Percentiles rank a stretch among this genome's conserved stretches.
Evolutionary conservation across 2,113 vertebrate species (phyloP).

Genomic region (Bujurquina vittata): DNA sequence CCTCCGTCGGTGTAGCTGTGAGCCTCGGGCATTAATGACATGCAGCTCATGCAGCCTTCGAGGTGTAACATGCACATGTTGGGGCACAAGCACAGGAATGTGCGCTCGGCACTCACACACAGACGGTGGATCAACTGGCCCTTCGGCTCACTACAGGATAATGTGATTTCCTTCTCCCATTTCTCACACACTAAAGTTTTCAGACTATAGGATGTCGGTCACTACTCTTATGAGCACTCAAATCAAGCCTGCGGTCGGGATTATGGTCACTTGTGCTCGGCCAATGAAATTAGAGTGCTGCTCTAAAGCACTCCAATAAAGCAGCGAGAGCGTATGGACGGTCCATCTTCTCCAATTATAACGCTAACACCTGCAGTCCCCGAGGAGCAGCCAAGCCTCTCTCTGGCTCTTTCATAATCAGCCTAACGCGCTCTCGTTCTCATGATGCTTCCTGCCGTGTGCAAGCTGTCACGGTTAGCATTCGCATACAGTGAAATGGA

Average conservation of each 20-base stretch:
- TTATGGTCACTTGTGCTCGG: constrained; percentile 75
- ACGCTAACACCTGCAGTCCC: constrained; percentile 39
- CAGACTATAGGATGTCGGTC: constrained; percentile 73
- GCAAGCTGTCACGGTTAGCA: neutral
- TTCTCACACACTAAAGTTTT: constrained; percentile 36
- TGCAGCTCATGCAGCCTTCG: neutral
- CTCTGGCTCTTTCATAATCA: constrained; percentile 24
- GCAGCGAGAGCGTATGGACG: constrained; percentile 49
- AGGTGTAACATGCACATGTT: neutral
- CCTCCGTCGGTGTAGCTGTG: neutral
- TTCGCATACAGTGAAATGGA: neutral
- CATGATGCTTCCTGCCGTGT: neutral
- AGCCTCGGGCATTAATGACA: neutral
- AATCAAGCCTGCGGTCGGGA: constrained; percentile 80
- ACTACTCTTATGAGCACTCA: constrained; percentile 78
- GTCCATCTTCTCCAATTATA: constrained; percentile 76
- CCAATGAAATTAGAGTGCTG: constrained; percentile 77
- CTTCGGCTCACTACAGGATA: constrained; percentile 55
- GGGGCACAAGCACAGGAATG: neutral
- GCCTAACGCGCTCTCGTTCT: neutral
- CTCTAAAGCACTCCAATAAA: constrained; percentile 71
- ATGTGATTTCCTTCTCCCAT: constrained; percentile 71
- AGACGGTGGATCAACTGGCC: constrained; percentile 25
- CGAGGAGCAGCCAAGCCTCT: constrained; percentile 22
- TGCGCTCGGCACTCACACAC: constrained; percentile 12